phyloP scores from a whole-genome alignment of 2,888 invertebrate genomes.

The Oscheius sp. region DNA sequence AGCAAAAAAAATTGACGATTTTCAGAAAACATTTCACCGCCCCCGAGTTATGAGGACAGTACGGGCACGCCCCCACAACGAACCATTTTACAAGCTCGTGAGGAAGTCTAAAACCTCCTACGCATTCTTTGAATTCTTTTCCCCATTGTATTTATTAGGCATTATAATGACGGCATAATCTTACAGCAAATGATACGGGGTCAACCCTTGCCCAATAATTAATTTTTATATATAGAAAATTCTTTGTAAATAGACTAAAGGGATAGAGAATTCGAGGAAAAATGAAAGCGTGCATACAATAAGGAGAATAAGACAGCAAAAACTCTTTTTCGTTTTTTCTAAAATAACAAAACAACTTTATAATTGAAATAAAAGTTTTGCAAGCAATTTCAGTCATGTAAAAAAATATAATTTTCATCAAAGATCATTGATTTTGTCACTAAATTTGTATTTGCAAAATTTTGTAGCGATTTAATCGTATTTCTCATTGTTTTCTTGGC shows the following conservation, averaged over 20 bases:
- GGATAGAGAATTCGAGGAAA: no score
- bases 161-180: not conserved
- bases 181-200: constrained; percentile 1
- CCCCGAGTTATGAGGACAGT: constrained; percentile 21
- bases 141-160: not conserved
- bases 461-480: no score
- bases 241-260: no score
- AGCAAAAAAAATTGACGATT: no score
- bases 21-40: constrained; percentile 21
- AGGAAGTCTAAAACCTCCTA: constrained; percentile 16
- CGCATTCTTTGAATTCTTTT: not conserved
- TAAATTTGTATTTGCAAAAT: not conserved
- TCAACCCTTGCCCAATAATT: not conserved
- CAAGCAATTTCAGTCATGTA: not conserved
- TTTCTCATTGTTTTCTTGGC: no score
- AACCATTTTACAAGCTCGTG: constrained; percentile 27
- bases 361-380: not conserved
- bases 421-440: not conserved
- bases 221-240: not conserved
- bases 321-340: not conserved
- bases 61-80: constrained; percentile 26
- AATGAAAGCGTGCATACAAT: no score
- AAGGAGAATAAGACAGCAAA: no score
- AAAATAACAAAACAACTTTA: not conserved
- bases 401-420: not conserved